Evolutionary conservation across 1,140 invertebrate genomes (phyloP).

Genomic region (Elymnias hypermnestra): DNA sequence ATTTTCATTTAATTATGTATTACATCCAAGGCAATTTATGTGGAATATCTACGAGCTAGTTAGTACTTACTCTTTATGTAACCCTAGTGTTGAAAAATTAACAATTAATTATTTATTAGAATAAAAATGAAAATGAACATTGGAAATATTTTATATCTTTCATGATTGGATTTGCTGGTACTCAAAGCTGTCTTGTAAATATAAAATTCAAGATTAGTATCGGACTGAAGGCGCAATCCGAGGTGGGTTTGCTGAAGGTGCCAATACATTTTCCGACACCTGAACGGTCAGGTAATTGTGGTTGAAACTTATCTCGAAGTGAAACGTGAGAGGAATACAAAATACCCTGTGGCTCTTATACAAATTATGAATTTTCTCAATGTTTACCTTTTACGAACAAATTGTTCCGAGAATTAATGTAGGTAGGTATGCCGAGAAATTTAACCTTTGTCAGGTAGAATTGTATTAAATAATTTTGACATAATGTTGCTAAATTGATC

Average conservation of each 20-base stretch:
- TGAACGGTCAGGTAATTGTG: constrained; percentile 77
- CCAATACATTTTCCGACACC: constrained; percentile 64
- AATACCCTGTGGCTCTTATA: constrained; percentile 45
- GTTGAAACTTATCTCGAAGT: constrained; percentile 75
- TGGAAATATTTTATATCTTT: no score
- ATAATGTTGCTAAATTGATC: no score
- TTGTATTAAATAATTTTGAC: no score
- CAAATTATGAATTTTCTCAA: constrained; percentile 62
- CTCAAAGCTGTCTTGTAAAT: neutral
- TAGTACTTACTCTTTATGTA: no score
- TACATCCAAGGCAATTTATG: no score
- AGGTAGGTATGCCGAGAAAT: neutral
- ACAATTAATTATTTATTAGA: no score
- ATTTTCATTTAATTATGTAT: no score
- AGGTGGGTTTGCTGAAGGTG: constrained; percentile 2
- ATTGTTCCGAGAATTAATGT: constrained; percentile 21
- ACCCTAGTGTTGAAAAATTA: no score
- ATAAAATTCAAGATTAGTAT: constrained; percentile 1
- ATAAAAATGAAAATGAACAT: no score
- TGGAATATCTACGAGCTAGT: no score
- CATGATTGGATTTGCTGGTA: no score
- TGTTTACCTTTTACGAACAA: constrained; percentile 31
- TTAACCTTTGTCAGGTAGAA: no score
- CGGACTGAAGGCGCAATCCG: neutral
- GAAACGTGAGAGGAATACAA: constrained; percentile 71